These are phyloP conservation scores for Coregonus sp. DNA, from an alignment of 2,797 vertebrate genomes.

Conservation along the genomic window DNA sequence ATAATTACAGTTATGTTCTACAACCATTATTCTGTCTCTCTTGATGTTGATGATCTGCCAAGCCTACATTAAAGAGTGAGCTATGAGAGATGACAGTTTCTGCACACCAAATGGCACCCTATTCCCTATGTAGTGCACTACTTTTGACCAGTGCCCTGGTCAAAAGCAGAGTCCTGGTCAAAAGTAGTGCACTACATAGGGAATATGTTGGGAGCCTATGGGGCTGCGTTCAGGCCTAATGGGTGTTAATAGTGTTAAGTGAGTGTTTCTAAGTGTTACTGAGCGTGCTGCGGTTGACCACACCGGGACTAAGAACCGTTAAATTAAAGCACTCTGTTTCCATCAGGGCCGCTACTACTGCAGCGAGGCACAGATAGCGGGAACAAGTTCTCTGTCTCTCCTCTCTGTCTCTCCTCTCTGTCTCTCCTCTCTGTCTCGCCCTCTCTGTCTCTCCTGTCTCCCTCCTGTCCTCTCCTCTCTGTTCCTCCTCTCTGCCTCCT, in stretches of 20 bases:
- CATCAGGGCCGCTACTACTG: slow-evolving; percentile 26
- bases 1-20: slow-evolving; percentile 11
- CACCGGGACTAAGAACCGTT: slow-evolving; percentile 21
- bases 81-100: neutral
- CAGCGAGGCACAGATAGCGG: no score
- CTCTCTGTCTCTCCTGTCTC: no score
- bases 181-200: neutral
- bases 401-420: no score
- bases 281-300: slow-evolving; percentile 32
- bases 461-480: no score
- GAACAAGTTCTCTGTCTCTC: no score
- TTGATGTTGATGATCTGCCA: neutral
- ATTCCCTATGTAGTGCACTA: neutral
- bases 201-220: neutral
- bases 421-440: no score
- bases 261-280: slow-evolving; percentile 42
- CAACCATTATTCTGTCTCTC: slow-evolving; percentile 22
- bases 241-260: slow-evolving; percentile 35
- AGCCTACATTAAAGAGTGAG: neutral
- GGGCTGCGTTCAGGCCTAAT: slow-evolving; percentile 34
- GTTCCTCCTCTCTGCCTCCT: no score
- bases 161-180: no score
- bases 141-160: neutral
- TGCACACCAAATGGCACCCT: neutral
- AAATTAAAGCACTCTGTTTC: slow-evolving; percentile 46